Evolutionary conservation across 2,888 invertebrate species (phyloP), one percentile per base, ranked within the genome.

Genomic region (Empis stercorea): DNA sequence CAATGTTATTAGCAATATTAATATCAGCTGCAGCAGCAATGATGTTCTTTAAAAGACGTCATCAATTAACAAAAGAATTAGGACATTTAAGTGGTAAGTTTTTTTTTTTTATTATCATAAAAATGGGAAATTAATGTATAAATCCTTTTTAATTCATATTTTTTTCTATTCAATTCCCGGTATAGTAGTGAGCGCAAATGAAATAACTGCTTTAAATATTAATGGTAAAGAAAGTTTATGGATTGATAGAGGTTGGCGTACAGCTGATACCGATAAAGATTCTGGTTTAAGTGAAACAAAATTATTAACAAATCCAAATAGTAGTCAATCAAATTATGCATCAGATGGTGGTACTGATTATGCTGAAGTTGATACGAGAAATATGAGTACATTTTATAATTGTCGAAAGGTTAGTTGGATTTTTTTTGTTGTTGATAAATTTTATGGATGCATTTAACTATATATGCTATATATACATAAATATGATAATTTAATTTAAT

Each of bases 371-470:
- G 76, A 76, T 59, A 75, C 76, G 6, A 67, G 76, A 45, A 80
- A 77, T 59, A 69, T 84, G 64, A 81, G 81, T 47, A 82, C 83
- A 1, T 84, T 84, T 62, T 82, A 83, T 65, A 78, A 78, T 57
- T 73, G 75, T 56, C 76, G 80, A 61, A 80, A 79, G 63, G 68
- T 63, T 50, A 55, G 58, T 56, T 49, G 45, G 51, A 46, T 34
- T 34, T 4, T 7, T 34, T 34, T n/a, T 34, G 34, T 34, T 34
- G n/a, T 6, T 2, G 2, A 34, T n/a, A 13, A n/a, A 34, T 34
- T 34, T 9, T 27, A 7, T n/a, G n/a, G n/a, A n/a, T n/a, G n/a
- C n/a, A n/a, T n/a, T n/a, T n/a, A n/a, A n/a, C n/a, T n/a, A n/a
- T n/a, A n/a, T n/a, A n/a, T n/a, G n/a, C n/a, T n/a, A n/a, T n/a